Percentiles rank a stretch among this genome's conserved stretches.
These are phyloP conservation scores for Drosophila aldrichi DNA, from an alignment of 2,888 invertebrate species.

Conservation along the genomic window DNA sequence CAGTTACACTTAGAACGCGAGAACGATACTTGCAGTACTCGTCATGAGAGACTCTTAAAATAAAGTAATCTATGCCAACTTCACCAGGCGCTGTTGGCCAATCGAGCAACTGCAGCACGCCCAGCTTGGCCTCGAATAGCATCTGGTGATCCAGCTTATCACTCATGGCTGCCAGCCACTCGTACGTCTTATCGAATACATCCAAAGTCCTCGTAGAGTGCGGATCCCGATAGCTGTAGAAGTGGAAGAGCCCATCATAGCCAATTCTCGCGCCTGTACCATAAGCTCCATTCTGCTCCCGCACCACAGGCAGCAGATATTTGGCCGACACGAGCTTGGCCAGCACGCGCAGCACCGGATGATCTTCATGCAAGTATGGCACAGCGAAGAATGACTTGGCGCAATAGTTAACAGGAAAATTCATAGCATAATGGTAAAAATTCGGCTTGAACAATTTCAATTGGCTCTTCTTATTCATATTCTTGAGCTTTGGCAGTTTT, in stretches of 20 bases:
- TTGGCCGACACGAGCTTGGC: slow-evolving; percentile 92
- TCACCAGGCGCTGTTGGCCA: slow-evolving; percentile 93
- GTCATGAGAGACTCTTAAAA: slow-evolving; percentile 91
- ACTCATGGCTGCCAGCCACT: slow-evolving; percentile 90
- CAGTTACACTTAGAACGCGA: slow-evolving; percentile 90
- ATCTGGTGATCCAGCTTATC: slow-evolving; percentile 88
- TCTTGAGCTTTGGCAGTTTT: slow-evolving; percentile 60
- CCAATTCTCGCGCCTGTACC: slow-evolving; percentile 93
- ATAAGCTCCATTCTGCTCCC: slow-evolving; percentile 97
- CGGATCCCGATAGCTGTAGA: slow-evolving; percentile 96
- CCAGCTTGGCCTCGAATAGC: slow-evolving; percentile 94
- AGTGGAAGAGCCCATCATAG: slow-evolving; percentile 91
- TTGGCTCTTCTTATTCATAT: slow-evolving; percentile 52
- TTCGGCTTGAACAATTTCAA: slow-evolving; percentile 86
- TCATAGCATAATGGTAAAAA: slow-evolving; percentile 92
- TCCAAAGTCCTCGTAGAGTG: slow-evolving; percentile 92
- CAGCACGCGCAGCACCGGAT: slow-evolving; percentile 90
- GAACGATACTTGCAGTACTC: slow-evolving; percentile 92
- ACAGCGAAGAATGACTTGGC: slow-evolving; percentile 92
- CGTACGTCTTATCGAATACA: slow-evolving; percentile 90
- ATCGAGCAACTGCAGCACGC: slow-evolving; percentile 95
- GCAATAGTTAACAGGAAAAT: slow-evolving; percentile 94
- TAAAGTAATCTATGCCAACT: slow-evolving; percentile 91
- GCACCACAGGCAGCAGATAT: slow-evolving; percentile 92
- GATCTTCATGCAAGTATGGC: slow-evolving; percentile 92